Evolutionary conservation across 2,888 invertebrate genomes (phyloP), one percentile per base, ranked within the genome.

Genomic region (Scaptomyza polygonia): DNA sequence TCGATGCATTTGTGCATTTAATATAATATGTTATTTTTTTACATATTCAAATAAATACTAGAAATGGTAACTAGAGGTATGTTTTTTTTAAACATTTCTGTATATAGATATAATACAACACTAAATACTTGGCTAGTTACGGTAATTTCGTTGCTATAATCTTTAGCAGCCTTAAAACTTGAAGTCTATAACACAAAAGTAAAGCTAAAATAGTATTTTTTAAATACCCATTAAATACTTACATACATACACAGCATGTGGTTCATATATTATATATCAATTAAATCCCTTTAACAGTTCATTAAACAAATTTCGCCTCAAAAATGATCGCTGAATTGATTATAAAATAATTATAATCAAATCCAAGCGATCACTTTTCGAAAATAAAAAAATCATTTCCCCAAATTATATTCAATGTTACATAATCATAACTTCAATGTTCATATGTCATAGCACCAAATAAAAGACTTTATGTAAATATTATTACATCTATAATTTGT

Each of bases 401-500:
- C 44, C 11, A 44, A 57, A 21, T 6, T 62, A 61, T 55, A 47
- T 34, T 74, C 74, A 61, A 52, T 77, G 75, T 73, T 72, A 69
- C 64, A 77, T 77, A 77, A 66, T 69, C 82, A 81, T 72, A 63
- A 71, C 52, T 32, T 81, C 70, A 86, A 67, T 84, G 87, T 84
- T 84, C 87, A 84, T 82, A 74, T 69, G 67, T 54, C 78, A 82
- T 69, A 77, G 81, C 82, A 83, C 86, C 77, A 58, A 76, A 73
- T 74, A 62, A 34, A 6, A 12, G 64, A 52, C 2, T 66, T 57
- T 65, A 62, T 85, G 77, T 85, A 82, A 65, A 78, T 84, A 81
- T 7, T 3, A n/a, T 53, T 12, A 42, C 5, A 34, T 9, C 30
- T 63, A 44, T 64, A 56, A 25, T 66, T 67, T 57, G 21, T 39